These are phyloP conservation scores for Coelopa pilipes DNA, from an alignment of 2,888 invertebrate genomes.

Conservation along the genomic window DNA sequence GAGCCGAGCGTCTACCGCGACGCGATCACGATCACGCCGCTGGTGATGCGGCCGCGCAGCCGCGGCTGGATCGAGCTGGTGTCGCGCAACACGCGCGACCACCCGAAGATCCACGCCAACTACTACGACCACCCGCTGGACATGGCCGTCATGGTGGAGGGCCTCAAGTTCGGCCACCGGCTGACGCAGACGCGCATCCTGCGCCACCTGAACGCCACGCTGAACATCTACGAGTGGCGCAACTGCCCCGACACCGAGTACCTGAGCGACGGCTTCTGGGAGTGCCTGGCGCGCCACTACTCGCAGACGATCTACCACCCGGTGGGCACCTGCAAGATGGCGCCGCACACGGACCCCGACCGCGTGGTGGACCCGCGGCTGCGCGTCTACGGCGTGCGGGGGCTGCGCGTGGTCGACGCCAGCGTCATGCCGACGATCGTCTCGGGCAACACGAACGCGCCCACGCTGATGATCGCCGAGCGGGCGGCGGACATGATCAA, in stretches of 20 bases:
- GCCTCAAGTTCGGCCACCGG: conserved; percentile 75
- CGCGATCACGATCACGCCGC: conserved; percentile 75
- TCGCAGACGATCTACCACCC: conserved; percentile 86
- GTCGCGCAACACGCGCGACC: conserved; percentile 75
- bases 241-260: conserved; percentile 74
- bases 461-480: conserved; percentile 86
- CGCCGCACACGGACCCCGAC: conserved; percentile 71
- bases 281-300: conserved; percentile 79
- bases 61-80: conserved; percentile 76
- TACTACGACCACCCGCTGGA: conserved; percentile 82
- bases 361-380: conserved; percentile 78
- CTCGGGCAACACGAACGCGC: conserved; percentile 85
- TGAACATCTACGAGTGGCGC: conserved; percentile 75
- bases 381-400: conserved; percentile 74
- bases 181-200: conserved; percentile 73
- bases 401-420: conserved; percentile 81
- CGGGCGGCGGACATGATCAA: conserved; percentile 82
- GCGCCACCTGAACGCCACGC: conserved; percentile 71
- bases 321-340: conserved; percentile 85
- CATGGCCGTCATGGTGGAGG: conserved; percentile 78
- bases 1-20: conserved; percentile 78
- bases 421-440: conserved; percentile 85
- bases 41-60: conserved; percentile 80
- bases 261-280: conserved; percentile 80
- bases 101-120: conserved; percentile 89